These are phyloP conservation scores for Antheraea pernyi DNA, from an alignment of 1,140 invertebrate genomes.

Conservation along the genomic window DNA sequence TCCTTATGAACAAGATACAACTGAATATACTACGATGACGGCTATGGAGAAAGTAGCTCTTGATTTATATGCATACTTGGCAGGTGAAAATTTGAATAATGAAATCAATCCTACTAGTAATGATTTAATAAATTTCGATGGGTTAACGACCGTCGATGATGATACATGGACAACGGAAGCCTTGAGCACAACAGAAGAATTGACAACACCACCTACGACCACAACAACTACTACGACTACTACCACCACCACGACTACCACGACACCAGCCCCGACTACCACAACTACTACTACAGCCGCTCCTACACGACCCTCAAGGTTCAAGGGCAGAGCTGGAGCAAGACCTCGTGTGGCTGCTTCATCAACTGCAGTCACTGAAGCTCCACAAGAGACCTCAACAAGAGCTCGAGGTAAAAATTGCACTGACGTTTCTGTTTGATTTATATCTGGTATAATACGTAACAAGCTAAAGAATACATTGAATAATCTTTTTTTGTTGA, in stretches of 20 bases:
- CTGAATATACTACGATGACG: conserved; percentile 82
- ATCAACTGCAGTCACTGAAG: conserved; percentile 55
- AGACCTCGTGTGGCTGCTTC: conserved; percentile 49
- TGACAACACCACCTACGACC: conserved; percentile 80
- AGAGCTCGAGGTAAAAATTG: conserved; percentile 56
- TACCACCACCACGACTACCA: conserved; percentile 53
- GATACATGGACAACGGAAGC: conserved; percentile 61
- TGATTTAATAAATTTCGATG: conserved; percentile 69
- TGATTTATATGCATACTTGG: conserved; percentile 88
- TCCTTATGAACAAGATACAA: conserved; percentile 80
- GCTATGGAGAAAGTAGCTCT: conserved; percentile 90
- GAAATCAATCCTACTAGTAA: conserved; percentile 78
- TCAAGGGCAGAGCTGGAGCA: conserved; percentile 56
- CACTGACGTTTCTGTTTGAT: background rate
- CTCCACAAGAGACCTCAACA: conserved; percentile 61
- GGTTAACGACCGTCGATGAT: conserved; percentile 58
- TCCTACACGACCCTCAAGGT: conserved; percentile 62
- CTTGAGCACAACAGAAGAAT: conserved; percentile 80
- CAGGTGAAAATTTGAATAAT: conserved; percentile 86
- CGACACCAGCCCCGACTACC: conserved; percentile 46
- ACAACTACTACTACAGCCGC: conserved; percentile 45
- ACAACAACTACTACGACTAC: conserved; percentile 81
- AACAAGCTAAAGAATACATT: background rate
- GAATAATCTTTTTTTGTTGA: background rate
- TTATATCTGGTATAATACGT: background rate